Conservation (phyloP, 2,888 invertebrate species). For the Aphrophora alni region DNA sequence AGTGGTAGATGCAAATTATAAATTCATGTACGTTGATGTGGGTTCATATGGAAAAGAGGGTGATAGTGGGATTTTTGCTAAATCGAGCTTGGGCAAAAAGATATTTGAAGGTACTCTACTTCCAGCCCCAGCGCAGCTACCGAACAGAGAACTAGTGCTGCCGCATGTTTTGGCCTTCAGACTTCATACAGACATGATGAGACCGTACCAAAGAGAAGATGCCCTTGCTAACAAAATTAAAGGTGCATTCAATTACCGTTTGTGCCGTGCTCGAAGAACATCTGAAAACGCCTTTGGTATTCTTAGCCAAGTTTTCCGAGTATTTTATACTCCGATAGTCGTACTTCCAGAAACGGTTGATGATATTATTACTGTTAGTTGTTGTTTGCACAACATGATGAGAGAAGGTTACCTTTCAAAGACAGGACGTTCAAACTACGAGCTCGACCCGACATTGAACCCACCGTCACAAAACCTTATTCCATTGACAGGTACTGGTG, state of each 20-base stretch:
- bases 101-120: background rate
- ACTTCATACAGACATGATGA: slow-evolving; percentile 32
- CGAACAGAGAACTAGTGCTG: background rate
- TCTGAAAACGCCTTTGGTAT: slow-evolving; percentile 19
- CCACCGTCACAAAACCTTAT: slow-evolving; percentile 17
- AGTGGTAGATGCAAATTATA: slow-evolving; percentile 38
- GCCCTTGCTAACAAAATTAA: slow-evolving; percentile 7
- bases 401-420: slow-evolving; percentile 21
- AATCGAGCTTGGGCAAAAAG: slow-evolving; percentile 17
- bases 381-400: slow-evolving; percentile 36
- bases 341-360: slow-evolving; percentile 30
- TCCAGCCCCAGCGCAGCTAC: background rate
- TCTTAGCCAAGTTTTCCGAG: slow-evolving; percentile 19
- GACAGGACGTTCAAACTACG: slow-evolving; percentile 17
- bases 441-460: background rate
- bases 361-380: slow-evolving; percentile 16
- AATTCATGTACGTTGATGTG: slow-evolving; percentile 35
- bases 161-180: slow-evolving; percentile 19
- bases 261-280: slow-evolving; percentile 16
- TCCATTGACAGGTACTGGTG: background rate
- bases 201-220: slow-evolving; percentile 26
- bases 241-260: background rate
- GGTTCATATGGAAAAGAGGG: slow-evolving; percentile 35
- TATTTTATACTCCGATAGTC: slow-evolving; percentile 24
- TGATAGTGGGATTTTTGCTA: slow-evolving; percentile 31